Evolutionary conservation across 2,113 vertebrate genomes (phyloP), one percentile per base, ranked within the genome.

Genomic region (Eudorcas thomsonii): DNA sequence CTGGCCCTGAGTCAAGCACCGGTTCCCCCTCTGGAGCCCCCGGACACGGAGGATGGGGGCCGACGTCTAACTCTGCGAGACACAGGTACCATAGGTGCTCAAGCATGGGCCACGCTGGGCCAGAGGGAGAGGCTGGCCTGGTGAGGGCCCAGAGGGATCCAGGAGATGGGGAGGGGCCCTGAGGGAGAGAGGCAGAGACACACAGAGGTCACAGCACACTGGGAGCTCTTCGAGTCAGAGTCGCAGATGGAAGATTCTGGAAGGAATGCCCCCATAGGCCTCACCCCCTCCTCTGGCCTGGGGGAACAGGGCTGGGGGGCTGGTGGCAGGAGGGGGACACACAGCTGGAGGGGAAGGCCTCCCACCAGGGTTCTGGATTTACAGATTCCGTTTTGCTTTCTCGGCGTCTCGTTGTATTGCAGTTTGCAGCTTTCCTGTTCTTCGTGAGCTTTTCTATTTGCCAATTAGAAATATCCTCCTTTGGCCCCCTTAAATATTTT

Each of bases 31-130:
- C 26, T 17, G 6, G 88, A 14, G 26, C 5, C 3, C 64, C 50
- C 88, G 23, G 26, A 19, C 87, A 62, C 0, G 0, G n/a, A 83
- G 52, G 86, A 54, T 17, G 48, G 33, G 28, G 45, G 21, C 86
- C 9, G 8, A 17, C 30, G 5, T 25, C 43, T 30, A 48, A 11
- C 23, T 48, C 13, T 15, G 23, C 4, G 13, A 9, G n/a, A 7
- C 21, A 1, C 21, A 36, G 81, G 23, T 2, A 4, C 19, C 15
- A 2, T 19, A 54, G 19, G 3, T 14, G 19, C 48, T 30, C 36
- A 0, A 23, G n/a, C 3, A 5, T 0, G 10, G 6, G 15, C 12
- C 39, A 10, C 13, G 4, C 36, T 2, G 57, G 17, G 60, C 26
- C 6, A 5, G 28, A 84, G 60, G 54, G 21, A 7, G 52, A 26